phyloP scores from a whole-genome alignment of 2,888 invertebrate species.

The Clistopyga incitator region DNA sequence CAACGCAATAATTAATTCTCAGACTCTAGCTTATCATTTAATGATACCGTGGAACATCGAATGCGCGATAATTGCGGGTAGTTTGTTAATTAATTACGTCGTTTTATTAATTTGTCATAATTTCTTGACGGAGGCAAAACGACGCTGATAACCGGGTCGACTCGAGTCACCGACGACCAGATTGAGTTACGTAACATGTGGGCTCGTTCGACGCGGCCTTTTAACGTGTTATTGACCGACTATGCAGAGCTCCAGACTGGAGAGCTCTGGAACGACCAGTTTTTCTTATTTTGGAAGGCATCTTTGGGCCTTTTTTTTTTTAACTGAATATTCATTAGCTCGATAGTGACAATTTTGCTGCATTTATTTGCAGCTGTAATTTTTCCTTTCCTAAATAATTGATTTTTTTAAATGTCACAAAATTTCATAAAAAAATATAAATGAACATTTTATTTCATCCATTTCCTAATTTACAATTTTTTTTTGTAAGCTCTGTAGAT shows the following conservation, averaged over 20 bases:
- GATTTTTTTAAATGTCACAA: too few species aligned
- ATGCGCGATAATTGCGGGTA: conserved; percentile 4
- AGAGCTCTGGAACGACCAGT: not conserved
- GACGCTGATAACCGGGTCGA: conserved; percentile 41
- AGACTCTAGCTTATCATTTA: too few species aligned
- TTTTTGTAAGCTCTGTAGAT: not conserved
- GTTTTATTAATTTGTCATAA: conserved; percentile 41
- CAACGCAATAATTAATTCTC: not conserved
- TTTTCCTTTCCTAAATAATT: not conserved
- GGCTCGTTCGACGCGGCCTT: not conserved
- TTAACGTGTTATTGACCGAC: conserved; percentile 43
- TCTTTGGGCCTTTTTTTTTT: not conserved
- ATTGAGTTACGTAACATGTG: conserved; percentile 38
- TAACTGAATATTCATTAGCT: not conserved
- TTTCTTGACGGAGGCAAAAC: conserved; percentile 4
- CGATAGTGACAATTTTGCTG: not conserved
- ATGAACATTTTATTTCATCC: too few species aligned
- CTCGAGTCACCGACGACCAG: conserved; percentile 35
- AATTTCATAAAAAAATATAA: too few species aligned
- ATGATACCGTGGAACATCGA: not conserved
- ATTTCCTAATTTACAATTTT: not conserved
- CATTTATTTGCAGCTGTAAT: not conserved
- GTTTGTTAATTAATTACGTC: conserved; percentile 23
- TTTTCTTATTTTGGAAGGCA: not conserved
- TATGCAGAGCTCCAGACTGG: not conserved